A percentile compares a stretch with the other conserved stretches of the same genome.
Conservation (phyloP, 2,113 vertebrate genomes). For the Isichthys henryi region DNA sequence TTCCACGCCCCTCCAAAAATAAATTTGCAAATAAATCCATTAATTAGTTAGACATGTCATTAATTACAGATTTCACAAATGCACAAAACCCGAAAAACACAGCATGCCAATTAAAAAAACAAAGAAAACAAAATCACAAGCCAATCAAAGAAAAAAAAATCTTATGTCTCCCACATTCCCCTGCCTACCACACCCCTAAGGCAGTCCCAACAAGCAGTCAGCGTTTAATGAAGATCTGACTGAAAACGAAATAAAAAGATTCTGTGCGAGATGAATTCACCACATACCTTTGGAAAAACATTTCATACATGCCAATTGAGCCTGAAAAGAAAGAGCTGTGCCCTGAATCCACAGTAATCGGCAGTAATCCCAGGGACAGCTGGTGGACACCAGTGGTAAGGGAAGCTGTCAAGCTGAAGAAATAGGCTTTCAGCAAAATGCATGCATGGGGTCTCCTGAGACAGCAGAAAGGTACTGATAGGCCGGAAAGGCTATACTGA, state of each 20-base stretch:
- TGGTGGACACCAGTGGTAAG: background rate
- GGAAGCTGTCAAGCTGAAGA: background rate
- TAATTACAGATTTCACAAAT: background rate
- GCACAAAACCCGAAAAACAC: background rate
- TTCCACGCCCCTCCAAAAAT: background rate
- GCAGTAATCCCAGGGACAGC: background rate
- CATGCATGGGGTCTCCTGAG: background rate
- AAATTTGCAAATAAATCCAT: background rate
- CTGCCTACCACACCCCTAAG: background rate
- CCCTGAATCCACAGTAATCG: background rate
- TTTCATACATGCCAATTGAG: background rate
- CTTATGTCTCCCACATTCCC: background rate
- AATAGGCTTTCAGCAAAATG: background rate
- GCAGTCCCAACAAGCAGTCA: background rate
- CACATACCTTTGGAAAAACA: background rate
- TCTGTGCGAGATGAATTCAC: background rate
- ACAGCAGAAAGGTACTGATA: background rate
- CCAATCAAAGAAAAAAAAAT: background rate
- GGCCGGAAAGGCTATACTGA: background rate
- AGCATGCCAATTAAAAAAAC: background rate
- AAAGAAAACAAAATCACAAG: background rate
- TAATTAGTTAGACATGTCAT: background rate
- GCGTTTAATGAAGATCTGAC: background rate
- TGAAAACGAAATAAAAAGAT: background rate
- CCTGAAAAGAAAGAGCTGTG: background rate